Evolutionary conservation across 2,888 invertebrate species (phyloP), one percentile per base, ranked within the genome.

Genomic region (Cenopis cana): DNA sequence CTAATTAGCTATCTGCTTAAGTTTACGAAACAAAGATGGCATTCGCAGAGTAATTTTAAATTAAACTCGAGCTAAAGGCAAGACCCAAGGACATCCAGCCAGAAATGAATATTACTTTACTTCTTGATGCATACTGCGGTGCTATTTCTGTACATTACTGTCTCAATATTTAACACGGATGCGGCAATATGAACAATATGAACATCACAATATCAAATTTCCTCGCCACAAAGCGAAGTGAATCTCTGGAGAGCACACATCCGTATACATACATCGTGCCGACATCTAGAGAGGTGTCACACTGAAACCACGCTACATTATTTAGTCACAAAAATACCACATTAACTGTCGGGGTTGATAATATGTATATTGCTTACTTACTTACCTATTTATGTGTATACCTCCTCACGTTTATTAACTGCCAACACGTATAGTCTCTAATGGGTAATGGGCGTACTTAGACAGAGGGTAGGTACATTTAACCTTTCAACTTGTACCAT

Each of bases 401-500:
- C 33, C 17, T 33, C 62, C 55, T 54, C 49, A 24, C 64, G 36
- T 41, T 54, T 65, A 55, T 65, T 54, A 65, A 65, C 38, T 38
- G 65, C 38, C 12, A 41, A 24, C 65, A 65, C 55, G 65, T 55
- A 65, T 54, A n/a, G n/a, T 17, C 52, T 65, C 41, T 65, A 65
- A 65, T 55, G 55, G 38, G 20, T 65, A 65, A 65, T 55, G 55
- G 38, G 20, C 24, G 20, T 55, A 38, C 65, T 55, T 41, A 55
- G 54, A 65, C 65, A 55, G 50, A 54, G 55, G 55, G 56, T 56
- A 66, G 55, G 56, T 56, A 66, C 66, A 36, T 65, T 65, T 55
- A 66, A 66, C 66, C 66, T 46, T 66, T 66, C 66, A 66, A 66
- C 56, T 55, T 66, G 29, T 41, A 66, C 55, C 55, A 46, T 66